Base-by-base conservation (phyloP, 2,797 vertebrate genomes). In the Microctenopoma lineatum region DNA sequence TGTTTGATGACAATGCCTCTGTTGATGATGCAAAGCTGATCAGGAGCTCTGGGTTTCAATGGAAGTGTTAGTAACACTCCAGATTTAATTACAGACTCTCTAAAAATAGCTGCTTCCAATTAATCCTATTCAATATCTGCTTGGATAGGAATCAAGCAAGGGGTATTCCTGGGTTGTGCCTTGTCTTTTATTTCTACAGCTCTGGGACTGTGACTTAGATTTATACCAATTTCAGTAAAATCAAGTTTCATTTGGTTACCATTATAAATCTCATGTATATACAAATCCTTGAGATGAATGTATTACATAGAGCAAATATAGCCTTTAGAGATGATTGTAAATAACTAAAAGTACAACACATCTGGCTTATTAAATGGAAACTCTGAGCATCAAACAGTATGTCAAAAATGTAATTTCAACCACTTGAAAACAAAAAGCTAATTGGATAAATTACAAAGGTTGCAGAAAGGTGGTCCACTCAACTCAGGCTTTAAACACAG, bases 61-160 rank as follows among this genome's bases (percentile, higher is more conserved):
- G 26, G 72, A 83, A 69, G 77, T 76, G 57, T 73, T 57, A 11
- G 70, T 74, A 82, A 76, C 80, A 54, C 72, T 66, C 59, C 34
- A 44, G 54, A 70, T 89, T 85, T 87, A 80, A 88, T 85, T 79
- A 80, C 79, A 67, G 46, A 52, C 51, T 4, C 56, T 47, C 36
- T 54, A 56, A 66, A 79, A 88, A 88, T 84, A 73, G 70, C 66
- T 3, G 50, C 66, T 66, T 78, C 57, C 41, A 68, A 70, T 89
- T 74, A 80, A 73, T 70, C 52, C 75, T 12, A 64, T 80, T 86
- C 47, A 66, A 59, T 76, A 44, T 59, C 61, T 73, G 73, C 59
- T 45, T 53, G 56, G 73, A 79, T 47, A 68, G 65, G 61, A 67
- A 68, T 67, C 58, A 61, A n/a, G 58, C 25, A 25, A 51, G 55